Evolutionary conservation across 2,797 vertebrate genomes (phyloP).

Genomic region (Ptychadena robeensis): DNA sequence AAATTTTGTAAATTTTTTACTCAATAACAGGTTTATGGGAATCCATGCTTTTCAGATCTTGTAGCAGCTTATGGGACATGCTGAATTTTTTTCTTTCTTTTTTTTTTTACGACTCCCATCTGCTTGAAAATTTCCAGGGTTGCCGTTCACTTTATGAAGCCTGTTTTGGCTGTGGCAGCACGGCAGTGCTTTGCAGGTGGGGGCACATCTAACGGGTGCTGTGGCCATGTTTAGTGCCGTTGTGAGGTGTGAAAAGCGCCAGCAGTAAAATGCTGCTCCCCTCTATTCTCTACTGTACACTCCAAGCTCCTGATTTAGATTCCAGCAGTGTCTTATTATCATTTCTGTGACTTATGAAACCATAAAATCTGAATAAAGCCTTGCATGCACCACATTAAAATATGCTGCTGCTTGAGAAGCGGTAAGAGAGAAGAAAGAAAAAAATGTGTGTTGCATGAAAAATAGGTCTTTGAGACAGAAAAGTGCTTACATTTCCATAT

Average conservation of each 20-base stretch:
- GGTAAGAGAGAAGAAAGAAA: conserved; percentile 9
- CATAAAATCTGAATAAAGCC: conserved; percentile 59
- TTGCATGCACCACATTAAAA: conserved; percentile 50
- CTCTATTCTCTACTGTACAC: conserved; percentile 11
- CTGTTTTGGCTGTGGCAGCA: conserved; percentile 27
- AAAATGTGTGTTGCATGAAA: conserved; percentile 48
- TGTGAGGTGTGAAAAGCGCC: conserved; percentile 31
- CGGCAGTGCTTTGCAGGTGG: conserved; percentile 14
- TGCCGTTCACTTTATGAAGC: not conserved
- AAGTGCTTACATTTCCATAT: conserved; percentile 52
- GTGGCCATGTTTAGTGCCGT: not conserved
- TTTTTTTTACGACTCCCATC: conserved; percentile 39
- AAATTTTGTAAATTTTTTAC: conserved; percentile 26
- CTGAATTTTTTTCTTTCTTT: not conserved
- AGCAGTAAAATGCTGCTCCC: not conserved
- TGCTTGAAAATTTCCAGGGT: conserved; percentile 45
- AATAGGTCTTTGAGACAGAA: conserved; percentile 37
- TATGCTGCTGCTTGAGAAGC: conserved; percentile 48
- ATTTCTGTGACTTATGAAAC: conserved; percentile 59
- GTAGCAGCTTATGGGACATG: conserved; percentile 31
- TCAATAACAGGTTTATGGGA: conserved; percentile 18
- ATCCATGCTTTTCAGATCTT: not conserved
- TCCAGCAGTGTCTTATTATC: conserved; percentile 54
- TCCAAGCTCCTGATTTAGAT: conserved; percentile 43
- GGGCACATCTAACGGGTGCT: not conserved